Conservation (phyloP, 1,140 invertebrate genomes). For the Dendroctonus ponderosae region DNA sequence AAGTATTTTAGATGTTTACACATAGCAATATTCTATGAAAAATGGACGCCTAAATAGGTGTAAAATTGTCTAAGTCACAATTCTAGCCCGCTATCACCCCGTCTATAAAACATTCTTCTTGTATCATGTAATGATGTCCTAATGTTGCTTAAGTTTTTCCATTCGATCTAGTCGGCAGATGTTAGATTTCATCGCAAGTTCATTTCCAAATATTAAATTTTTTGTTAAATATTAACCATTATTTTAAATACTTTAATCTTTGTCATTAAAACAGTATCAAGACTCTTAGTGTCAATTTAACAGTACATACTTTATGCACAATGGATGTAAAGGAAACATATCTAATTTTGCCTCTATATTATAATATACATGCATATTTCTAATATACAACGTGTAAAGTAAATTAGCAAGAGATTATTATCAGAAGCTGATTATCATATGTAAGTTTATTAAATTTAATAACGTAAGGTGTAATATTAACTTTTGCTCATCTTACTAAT, state of each 20-base stretch:
- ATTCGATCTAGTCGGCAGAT: too few relatives aligned
- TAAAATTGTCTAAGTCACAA: neutral
- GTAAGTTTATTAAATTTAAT: neutral
- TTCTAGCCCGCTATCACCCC: slow-evolving; percentile 29
- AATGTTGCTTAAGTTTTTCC: too few relatives aligned
- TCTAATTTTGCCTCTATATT: slow-evolving; percentile 28
- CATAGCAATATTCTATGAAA: neutral
- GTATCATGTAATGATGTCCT: too few relatives aligned
- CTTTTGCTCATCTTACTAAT: too few relatives aligned
- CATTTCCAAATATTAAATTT: too few relatives aligned
- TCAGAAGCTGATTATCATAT: neutral
- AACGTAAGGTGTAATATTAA: too few relatives aligned
- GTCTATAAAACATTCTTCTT: slow-evolving; percentile 12
- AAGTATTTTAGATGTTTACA: too few relatives aligned
- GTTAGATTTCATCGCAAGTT: too few relatives aligned
- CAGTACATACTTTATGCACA: slow-evolving; percentile 11
- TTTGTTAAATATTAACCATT: too few relatives aligned
- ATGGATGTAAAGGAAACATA: slow-evolving; percentile 28
- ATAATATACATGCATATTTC: slow-evolving; percentile 5
- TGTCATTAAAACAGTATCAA: neutral
- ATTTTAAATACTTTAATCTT: too few relatives aligned
- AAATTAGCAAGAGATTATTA: neutral
- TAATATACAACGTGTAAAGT: neutral
- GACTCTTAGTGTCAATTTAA: slow-evolving; percentile 38
- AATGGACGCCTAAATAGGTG: neutral